phyloP scores from a whole-genome alignment of 2,888 invertebrate genomes.

The Thera britannica region DNA sequence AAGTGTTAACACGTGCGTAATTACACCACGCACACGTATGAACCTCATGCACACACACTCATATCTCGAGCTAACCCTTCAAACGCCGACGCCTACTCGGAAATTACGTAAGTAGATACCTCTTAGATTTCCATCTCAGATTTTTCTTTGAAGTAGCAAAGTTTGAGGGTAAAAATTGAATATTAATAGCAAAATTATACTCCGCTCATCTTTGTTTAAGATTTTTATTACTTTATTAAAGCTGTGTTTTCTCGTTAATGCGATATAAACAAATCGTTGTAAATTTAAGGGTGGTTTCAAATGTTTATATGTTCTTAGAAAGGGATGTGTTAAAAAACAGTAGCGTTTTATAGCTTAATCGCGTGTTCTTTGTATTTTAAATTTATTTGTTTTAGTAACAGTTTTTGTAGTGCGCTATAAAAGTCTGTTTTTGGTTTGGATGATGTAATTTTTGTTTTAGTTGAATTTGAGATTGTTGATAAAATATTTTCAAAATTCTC shows the following conservation, averaged over 20 bases:
- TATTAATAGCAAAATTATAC: constrained; percentile 84
- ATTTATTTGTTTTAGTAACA: constrained; percentile 58
- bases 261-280: constrained; percentile 79
- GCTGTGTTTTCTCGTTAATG: constrained; percentile 72
- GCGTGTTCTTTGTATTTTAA: constrained; percentile 63
- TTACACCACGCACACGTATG: constrained; percentile 45
- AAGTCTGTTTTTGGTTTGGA: constrained; percentile 41
- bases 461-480: constrained; percentile 18
- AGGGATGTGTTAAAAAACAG: constrained; percentile 80
- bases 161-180: constrained; percentile 81
- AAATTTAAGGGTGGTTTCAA: constrained; percentile 56
- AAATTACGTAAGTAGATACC: constrained; percentile 75
- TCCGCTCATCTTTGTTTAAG: constrained; percentile 59
- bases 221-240: constrained; percentile 83
- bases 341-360: constrained; percentile 82
- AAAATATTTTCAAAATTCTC: not conserved
- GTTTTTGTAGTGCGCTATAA: constrained; percentile 53
- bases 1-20: constrained; percentile 43
- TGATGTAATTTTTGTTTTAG: constrained; percentile 26
- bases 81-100: constrained; percentile 69
- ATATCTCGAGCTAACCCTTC: constrained; percentile 60
- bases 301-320: constrained; percentile 65
- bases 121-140: constrained; percentile 75
- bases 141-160: constrained; percentile 80
- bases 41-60: constrained; percentile 47